Evolutionary conservation across 2,113 vertebrate species (phyloP).

Genomic region (Malurus alboscapulatus): DNA sequence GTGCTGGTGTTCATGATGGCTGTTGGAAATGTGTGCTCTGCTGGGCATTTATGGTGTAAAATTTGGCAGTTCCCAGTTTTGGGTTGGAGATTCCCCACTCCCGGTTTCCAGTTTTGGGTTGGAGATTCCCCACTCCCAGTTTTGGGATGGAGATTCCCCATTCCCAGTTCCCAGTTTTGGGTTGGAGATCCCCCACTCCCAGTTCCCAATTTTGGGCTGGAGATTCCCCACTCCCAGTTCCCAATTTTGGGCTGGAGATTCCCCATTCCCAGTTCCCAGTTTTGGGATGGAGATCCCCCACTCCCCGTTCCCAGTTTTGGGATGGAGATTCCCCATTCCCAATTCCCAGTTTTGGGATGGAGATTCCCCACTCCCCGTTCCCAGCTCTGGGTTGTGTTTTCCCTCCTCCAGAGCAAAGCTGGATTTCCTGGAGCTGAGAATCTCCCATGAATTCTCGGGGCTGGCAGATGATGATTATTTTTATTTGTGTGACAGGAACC

Average conservation of each 20-base stretch:
- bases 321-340: too few species aligned
- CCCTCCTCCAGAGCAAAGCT: background rate
- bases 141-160: too few species aligned
- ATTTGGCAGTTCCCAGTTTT: fast-evolving
- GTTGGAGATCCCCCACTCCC: too few species aligned
- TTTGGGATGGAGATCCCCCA: background rate
- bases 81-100: background rate
- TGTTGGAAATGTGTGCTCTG: background rate
- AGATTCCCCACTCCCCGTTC: background rate
- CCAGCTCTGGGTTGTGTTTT: too few species aligned
- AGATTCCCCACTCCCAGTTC: too few species aligned
- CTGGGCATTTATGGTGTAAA: background rate
- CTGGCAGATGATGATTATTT: slow-evolving; percentile 37
- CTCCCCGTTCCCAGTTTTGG: background rate
- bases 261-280: too few species aligned
- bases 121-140: background rate
- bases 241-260: background rate
- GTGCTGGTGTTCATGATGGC: background rate
- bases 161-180: too few species aligned
- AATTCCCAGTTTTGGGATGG: background rate
- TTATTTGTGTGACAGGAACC: slow-evolving; percentile 40
- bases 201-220: too few species aligned
- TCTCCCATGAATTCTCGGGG: background rate
- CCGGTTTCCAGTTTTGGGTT: background rate
- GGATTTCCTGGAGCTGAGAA: background rate